A percentile compares a stretch with the other conserved stretches of the same genome.
phyloP scores from a whole-genome alignment of 2,113 vertebrate genomes.

The Xiphophorus hellerii region DNA sequence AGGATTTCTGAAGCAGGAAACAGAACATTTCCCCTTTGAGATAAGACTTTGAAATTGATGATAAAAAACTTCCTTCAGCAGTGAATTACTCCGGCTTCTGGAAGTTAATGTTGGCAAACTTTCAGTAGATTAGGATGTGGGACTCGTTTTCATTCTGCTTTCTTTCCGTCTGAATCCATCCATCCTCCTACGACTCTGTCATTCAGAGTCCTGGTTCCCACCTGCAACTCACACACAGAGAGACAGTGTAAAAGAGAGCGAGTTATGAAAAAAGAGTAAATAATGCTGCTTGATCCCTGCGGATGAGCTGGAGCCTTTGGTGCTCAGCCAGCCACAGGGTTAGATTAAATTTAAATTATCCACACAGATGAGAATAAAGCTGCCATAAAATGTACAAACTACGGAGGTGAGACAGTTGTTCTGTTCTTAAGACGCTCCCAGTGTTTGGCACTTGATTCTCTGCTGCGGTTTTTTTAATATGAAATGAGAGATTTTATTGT shows the following conservation, averaged over 20 bases:
- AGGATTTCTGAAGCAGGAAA: neutral
- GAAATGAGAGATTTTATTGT: neutral
- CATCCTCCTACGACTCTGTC: neutral
- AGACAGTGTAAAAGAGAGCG: neutral
- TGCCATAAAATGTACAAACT: no score
- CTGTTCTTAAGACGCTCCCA: neutral
- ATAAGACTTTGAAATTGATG: neutral
- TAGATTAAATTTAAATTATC: neutral
- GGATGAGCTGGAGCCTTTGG: constrained; percentile 1
- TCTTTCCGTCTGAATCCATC: neutral
- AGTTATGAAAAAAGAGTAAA: neutral
- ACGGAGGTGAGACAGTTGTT: neutral
- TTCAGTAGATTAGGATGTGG: neutral
- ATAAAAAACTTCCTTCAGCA: neutral
- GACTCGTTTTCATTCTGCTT: neutral
- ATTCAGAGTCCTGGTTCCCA: neutral
- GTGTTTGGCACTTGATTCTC: neutral
- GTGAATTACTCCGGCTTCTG: neutral
- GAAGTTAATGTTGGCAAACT: neutral
- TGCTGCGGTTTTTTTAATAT: neutral
- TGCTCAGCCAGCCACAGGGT: neutral
- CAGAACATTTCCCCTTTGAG: neutral
- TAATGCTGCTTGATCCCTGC: neutral
- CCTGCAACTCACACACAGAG: neutral
- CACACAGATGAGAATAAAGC: no score